Conservation (phyloP, 2,797 vertebrate species). For the Manis javanica region DNA sequence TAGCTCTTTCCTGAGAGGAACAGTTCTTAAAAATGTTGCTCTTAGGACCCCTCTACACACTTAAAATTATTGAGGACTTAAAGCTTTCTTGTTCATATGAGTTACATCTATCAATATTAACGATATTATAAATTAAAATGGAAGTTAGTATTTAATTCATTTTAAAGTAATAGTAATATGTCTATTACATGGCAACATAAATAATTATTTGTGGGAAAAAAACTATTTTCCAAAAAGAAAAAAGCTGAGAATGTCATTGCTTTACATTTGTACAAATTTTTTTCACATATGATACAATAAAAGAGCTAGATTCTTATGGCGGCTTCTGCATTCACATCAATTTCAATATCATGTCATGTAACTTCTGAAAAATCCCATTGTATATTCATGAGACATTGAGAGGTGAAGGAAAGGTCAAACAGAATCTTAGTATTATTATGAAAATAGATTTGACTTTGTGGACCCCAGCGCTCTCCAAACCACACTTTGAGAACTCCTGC, state of each 20-base stretch:
- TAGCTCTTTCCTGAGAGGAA: background rate
- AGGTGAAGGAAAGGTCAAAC: background rate
- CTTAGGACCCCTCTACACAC: background rate
- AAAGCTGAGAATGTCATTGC: background rate
- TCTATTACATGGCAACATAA: background rate
- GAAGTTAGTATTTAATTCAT: background rate
- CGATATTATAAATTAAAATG: constrained; percentile 10
- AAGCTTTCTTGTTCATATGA: background rate
- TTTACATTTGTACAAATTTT: constrained; percentile 31
- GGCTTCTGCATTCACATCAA: background rate
- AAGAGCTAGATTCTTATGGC: background rate
- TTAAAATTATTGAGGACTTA: constrained; percentile 20
- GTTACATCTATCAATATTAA: background rate
- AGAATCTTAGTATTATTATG: background rate
- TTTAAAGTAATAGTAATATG: background rate
- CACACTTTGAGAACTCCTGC: background rate
- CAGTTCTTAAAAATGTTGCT: constrained; percentile 1
- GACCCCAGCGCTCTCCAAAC: background rate
- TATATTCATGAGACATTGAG: background rate
- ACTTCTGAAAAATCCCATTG: background rate
- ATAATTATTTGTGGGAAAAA: background rate
- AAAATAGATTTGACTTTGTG: background rate
- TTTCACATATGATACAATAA: background rate
- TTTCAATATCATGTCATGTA: background rate
- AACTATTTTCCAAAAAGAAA: background rate